Evolutionary conservation across 2,113 vertebrate species (phyloP), one percentile per base, ranked within the genome.

Genomic region (Camelus dromedarius): DNA sequence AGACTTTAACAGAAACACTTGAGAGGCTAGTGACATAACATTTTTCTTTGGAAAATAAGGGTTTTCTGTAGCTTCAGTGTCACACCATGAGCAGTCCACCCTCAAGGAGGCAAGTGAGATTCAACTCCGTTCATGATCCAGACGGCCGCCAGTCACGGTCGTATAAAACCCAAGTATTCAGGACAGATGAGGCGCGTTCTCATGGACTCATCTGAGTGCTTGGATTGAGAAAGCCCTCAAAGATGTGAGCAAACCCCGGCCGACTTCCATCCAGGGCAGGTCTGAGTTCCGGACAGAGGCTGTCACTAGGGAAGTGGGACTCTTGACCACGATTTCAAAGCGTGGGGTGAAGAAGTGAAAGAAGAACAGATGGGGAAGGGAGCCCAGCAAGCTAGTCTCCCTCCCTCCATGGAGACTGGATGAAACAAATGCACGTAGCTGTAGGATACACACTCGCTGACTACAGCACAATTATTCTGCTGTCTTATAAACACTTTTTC

Each of bases 221-320:
- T n/a, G 22, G 76, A 93, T 42, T 85, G 66, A 91, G 95, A 93
- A 92, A 88, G 66, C 24, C 28, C 72, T 72, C 69, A 46, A 16
- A n/a, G 62, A 50, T 28, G 82, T 86, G 64, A 6, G 14, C 20
- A 76, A 96, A 48, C 28, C 26, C 28, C 38, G 52, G 30, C 30
- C 9, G 8, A n/a, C 16, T 72, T 91, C 72, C 79, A 32, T 46
- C 24, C n/a, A 46, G 5, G 24, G n/a, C 50, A 56, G 42, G 8
- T 24, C 1, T 1, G 26, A 66, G 60, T 35, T 10, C 9, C 24
- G 0, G 3, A 75, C 8, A 1, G 24, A 60, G 58, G 24, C 42
- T 72, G 30, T 60, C 26, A 60, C 20, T 70, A 32, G 81, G 84
- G 46, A 95, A 97, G 93, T 86, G 35, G 6, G 66, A 84, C 13